Conservation (phyloP, 2,797 vertebrate genomes). For the Alca torda region DNA sequence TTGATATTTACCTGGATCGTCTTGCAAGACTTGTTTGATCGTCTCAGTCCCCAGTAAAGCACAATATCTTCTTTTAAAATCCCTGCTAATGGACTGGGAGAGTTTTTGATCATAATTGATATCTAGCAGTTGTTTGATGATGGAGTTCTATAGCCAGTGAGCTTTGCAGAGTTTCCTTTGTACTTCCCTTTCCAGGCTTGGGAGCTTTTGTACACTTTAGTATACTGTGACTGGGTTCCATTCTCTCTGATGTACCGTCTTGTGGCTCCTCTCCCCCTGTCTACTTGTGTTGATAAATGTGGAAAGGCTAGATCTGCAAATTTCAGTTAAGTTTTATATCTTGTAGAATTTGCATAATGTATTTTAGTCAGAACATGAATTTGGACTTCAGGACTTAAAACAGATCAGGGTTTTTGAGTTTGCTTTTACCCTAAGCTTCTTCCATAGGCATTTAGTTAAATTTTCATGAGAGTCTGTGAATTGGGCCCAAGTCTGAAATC, state of each 20-base stretch:
- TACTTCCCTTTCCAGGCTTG: background rate
- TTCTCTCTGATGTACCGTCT: background rate
- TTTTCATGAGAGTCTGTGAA: background rate
- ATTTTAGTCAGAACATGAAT: background rate
- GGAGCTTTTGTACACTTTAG: background rate
- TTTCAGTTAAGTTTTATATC: background rate
- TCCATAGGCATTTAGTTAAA: background rate
- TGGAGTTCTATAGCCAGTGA: background rate
- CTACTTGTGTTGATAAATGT: background rate
- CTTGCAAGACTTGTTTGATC: background rate
- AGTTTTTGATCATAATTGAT: background rate
- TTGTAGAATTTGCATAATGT: background rate
- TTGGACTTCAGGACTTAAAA: background rate
- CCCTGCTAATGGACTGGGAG: background rate
- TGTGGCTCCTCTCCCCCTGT: background rate
- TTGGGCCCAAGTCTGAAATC: background rate
- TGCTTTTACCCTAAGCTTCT: background rate
- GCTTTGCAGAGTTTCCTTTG: background rate
- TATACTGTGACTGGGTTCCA: background rate
- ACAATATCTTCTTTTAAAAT: background rate
- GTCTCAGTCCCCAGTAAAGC: background rate
- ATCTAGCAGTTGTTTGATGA: constrained; percentile 1
- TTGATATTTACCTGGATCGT: background rate
- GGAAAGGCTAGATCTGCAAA: background rate
- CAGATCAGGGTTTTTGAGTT: background rate